Conservation (phyloP, 2,888 invertebrate genomes). For the Abrostola tripartita region DNA sequence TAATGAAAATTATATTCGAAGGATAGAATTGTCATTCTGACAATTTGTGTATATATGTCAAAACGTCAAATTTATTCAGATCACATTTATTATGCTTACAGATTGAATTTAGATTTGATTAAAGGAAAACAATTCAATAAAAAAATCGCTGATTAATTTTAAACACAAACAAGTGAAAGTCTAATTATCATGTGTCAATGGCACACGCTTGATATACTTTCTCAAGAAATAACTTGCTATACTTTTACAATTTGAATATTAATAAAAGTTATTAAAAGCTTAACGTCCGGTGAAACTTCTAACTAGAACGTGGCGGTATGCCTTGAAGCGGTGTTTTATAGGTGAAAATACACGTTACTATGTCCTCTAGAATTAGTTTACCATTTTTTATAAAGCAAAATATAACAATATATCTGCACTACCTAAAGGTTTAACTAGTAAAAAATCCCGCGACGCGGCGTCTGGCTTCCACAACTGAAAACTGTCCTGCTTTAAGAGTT, state of each 20-base stretch:
- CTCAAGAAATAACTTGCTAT: constrained; percentile 6
- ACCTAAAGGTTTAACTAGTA: too few relatives aligned
- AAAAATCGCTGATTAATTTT: constrained; percentile 10
- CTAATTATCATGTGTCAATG: constrained; percentile 6
- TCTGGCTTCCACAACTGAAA: too few relatives aligned
- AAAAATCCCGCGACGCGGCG: too few relatives aligned
- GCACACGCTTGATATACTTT: constrained; percentile 24
- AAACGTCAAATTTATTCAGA: too few relatives aligned
- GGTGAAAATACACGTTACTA: neutral
- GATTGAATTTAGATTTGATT: neutral
- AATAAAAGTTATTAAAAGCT: constrained; percentile 22
- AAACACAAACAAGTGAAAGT: constrained; percentile 30
- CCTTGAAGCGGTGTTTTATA: neutral
- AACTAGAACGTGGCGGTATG: neutral
- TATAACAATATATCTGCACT: too few relatives aligned
- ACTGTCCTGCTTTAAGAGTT: too few relatives aligned
- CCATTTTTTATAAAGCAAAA: too few relatives aligned
- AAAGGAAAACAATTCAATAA: constrained; percentile 8
- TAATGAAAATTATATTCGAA: too few relatives aligned
- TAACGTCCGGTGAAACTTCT: constrained; percentile 29
- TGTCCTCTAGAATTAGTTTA: too few relatives aligned
- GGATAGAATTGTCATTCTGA: too few relatives aligned
- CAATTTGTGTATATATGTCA: too few relatives aligned
- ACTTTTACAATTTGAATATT: constrained; percentile 1
- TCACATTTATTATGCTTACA: too few relatives aligned